These are phyloP conservation scores for Microctenopoma stevenorrisi DNA, from an alignment of 2,797 vertebrate species.

Conservation along the genomic window DNA sequence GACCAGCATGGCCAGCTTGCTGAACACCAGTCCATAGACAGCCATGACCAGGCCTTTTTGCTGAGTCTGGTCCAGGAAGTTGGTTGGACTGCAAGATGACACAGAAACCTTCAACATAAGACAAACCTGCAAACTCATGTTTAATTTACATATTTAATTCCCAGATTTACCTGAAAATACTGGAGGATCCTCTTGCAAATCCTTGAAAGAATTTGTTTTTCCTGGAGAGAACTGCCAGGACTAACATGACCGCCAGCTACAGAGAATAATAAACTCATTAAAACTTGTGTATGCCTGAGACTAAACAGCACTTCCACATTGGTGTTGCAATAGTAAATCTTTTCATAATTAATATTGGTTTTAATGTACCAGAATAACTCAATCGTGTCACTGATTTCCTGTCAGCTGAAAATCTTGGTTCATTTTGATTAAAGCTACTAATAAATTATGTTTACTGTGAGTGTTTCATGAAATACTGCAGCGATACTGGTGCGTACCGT, in stretches of 20 bases:
- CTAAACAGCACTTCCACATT: too few relatives aligned
- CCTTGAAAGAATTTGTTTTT: constrained; percentile 78
- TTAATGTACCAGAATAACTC: too few relatives aligned
- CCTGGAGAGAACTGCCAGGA: constrained; percentile 85
- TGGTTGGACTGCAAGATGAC: constrained; percentile 83
- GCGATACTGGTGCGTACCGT: too few relatives aligned
- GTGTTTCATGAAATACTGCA: too few relatives aligned
- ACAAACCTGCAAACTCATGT: not conserved
- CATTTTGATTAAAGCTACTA: too few relatives aligned
- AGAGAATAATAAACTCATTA: constrained; percentile 22
- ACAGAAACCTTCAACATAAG: not conserved
- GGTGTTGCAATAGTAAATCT: too few relatives aligned
- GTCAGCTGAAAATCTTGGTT: too few relatives aligned
- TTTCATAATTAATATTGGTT: too few relatives aligned
- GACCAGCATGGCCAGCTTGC: constrained; percentile 86
- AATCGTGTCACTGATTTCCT: too few relatives aligned
- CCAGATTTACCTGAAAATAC: constrained; percentile 87
- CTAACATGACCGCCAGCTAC: constrained; percentile 84
- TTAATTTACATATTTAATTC: fast-evolving
- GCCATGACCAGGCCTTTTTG: constrained; percentile 84
- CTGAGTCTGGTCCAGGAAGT: constrained; percentile 88
- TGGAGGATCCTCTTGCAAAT: constrained; percentile 79
- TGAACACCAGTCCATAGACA: constrained; percentile 89
- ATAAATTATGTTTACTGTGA: too few relatives aligned
- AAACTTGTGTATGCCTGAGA: not conserved